Percentiles rank a stretch among this genome's conserved stretches.
These are phyloP conservation scores for Gavialis gangeticus DNA, from an alignment of 2,113 vertebrate species.

Conservation along the genomic window DNA sequence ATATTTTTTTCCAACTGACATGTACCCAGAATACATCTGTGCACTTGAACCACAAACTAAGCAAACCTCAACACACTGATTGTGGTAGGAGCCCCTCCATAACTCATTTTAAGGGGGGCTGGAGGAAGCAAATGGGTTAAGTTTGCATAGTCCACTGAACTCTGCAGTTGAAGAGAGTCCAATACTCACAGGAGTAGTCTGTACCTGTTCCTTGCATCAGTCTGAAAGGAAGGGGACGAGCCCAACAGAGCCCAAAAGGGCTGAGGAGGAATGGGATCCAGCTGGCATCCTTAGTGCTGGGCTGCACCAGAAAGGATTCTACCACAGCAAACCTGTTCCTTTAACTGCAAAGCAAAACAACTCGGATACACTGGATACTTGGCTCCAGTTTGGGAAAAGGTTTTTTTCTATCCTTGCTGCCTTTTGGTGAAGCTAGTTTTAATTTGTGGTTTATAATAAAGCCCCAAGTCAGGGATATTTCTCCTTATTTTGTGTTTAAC, in stretches of 20 bases:
- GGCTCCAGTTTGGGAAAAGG: background rate
- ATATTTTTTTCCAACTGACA: background rate
- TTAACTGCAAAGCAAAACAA: background rate
- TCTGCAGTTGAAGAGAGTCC: background rate
- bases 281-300: background rate
- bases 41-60: background rate
- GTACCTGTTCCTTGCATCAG: background rate
- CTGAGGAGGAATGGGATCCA: background rate
- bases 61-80: background rate
- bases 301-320: rapidly evolving
- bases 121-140: background rate
- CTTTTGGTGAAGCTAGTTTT: background rate
- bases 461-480: background rate
- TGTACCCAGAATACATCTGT: background rate
- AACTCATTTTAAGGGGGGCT: background rate
- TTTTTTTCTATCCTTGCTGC: background rate
- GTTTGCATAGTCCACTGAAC: rapidly evolving
- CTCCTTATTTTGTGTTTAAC: constrained; percentile 17
- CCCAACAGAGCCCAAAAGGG: background rate
- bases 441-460: background rate
- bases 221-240: background rate
- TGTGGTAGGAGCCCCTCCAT: rapidly evolving
- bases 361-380: background rate
- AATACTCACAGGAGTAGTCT: background rate
- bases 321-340: background rate